These are phyloP conservation scores for Manacus vitellinus DNA, from an alignment of 2,113 vertebrate species.

Conservation along the genomic window DNA sequence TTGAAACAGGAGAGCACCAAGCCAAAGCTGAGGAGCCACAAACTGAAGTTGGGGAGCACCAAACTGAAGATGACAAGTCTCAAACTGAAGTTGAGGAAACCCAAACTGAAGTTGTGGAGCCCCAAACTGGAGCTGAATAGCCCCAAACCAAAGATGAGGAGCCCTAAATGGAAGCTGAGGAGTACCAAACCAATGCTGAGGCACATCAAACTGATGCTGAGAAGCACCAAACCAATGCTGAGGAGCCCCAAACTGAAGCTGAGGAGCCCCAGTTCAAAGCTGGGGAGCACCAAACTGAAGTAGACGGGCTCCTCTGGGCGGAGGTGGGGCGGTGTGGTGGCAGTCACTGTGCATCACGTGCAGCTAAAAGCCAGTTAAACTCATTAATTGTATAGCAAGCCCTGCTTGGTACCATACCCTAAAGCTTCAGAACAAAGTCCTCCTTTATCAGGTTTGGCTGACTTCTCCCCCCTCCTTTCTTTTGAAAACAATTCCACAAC, in stretches of 20 bases:
- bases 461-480: not conserved
- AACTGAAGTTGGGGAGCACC: not conserved
- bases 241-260: accelerated
- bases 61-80: not conserved
- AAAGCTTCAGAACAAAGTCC: constrained; percentile 61
- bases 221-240: not conserved
- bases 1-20: accelerated
- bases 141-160: accelerated
- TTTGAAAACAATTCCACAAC: not conserved
- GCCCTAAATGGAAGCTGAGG: not conserved
- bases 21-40: not conserved
- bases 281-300: not conserved
- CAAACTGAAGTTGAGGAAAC: accelerated
- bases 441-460: constrained; percentile 46
- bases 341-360: constrained; percentile 27
- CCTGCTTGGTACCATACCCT: constrained; percentile 54
- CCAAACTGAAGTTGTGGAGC: not conserved
- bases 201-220: not conserved
- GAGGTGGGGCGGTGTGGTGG: not conserved
- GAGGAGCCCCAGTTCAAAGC: not conserved
- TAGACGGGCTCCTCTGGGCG: not conserved
- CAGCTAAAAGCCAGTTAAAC: constrained; percentile 49
- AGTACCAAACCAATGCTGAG: not conserved
- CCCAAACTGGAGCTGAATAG: not conserved
- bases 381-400: constrained; percentile 55